Percentiles rank a stretch among this genome's conserved stretches.
Evolutionary conservation across 2,797 vertebrate species (phyloP).

Genomic region (Streptopelia turtur): DNA sequence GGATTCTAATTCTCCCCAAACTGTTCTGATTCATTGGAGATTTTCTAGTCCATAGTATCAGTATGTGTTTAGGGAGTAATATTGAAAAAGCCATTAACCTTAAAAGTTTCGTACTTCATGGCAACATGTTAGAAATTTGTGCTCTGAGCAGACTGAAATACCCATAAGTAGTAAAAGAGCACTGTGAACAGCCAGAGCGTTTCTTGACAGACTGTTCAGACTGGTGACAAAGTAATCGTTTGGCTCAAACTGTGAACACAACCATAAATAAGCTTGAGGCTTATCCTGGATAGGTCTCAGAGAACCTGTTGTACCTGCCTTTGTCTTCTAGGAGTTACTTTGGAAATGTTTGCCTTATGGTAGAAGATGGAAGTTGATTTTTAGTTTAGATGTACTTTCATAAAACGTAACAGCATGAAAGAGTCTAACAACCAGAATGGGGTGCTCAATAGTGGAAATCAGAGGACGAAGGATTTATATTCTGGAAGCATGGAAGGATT

Average conservation of each 20-base stretch:
- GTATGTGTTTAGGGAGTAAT: background rate
- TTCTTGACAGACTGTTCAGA: background rate
- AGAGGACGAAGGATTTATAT: background rate
- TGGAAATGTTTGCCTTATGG: background rate
- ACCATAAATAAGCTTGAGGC: background rate
- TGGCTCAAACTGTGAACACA: background rate
- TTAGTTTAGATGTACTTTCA: background rate
- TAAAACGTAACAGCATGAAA: background rate
- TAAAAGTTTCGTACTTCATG: background rate
- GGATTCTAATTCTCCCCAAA: background rate
- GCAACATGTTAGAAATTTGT: background rate
- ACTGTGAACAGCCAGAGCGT: background rate
- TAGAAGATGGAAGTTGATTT: background rate
- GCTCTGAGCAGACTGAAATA: background rate
- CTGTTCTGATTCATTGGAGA: background rate
- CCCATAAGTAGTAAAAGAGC: background rate
- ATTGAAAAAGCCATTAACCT: background rate
- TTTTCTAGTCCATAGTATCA: background rate
- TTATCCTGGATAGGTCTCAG: background rate
- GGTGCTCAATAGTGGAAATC: background rate
- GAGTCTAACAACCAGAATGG: background rate
- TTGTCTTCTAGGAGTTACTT: background rate
- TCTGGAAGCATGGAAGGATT: background rate
- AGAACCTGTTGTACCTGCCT: background rate
- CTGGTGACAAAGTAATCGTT: background rate